Base-by-base conservation (phyloP, 2,888 invertebrate species). In the Cyclophora albipunctata region DNA sequence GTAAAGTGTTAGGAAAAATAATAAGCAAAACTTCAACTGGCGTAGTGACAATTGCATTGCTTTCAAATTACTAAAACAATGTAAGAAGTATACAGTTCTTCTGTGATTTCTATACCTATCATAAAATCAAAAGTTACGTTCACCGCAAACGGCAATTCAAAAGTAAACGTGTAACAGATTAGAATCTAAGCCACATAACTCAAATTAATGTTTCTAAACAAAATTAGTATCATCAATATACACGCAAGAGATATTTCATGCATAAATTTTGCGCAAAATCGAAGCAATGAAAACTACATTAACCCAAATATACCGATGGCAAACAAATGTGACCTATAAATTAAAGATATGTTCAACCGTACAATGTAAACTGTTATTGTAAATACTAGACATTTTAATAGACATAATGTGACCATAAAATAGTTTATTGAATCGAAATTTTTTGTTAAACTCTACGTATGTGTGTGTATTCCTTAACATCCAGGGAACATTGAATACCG, bases 381-480 rank as follows among this genome's bases (percentile, higher is more conserved):
- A 61, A 57, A 20, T 20, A 20, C 20, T 20, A 20, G 20, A 20
- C 20, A 62, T 65, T 71, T 71, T 71, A 73, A 73, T 75, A 73
- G 66, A 72, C 67, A 66, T 57, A 62, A 71, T 66, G 62, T 62
- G 67, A 63, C 73, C 72, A 73, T 79, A 75, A 77, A 80, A 77
- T 71, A 59, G 63, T 62, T 40, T 52, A 56, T 52, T 46, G 40
- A 53, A 52, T 46, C 40, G 40, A 37, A 66, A 59, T 75, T 85
- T 84, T 85, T 84, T 79, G 71, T 71, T 49, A 55, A 63, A 64
- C 71, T 74, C 68, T 63, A 67, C 66, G 67, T 69, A 69, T 63
- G 71, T 79, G 75, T 63, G 71, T 79, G 75, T 73, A 78, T 71
- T 63, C 69, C 73, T 77, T 74, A 71, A 78, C 76, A 82, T 78